A percentile compares a stretch with the other conserved stretches of the same genome.
Evolutionary conservation across 2,888 invertebrate species (phyloP).

Genomic region (Diarsia dahlii): DNA sequence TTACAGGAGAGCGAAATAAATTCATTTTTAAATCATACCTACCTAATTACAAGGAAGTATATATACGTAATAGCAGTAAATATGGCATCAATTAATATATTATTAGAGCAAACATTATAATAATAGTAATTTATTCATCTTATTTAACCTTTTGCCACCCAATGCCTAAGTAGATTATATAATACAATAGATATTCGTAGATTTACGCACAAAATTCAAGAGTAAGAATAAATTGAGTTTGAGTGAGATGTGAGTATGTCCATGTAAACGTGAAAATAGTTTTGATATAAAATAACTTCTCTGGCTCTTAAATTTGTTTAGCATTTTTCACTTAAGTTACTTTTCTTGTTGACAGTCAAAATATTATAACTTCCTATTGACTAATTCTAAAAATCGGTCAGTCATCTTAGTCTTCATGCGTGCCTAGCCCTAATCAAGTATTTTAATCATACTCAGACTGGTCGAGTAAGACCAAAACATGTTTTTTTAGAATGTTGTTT

Average conservation of each 20-base stretch:
- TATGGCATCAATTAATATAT: neutral
- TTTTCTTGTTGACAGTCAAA: neutral
- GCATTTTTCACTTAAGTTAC: constrained; percentile 4
- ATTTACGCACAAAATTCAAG: neutral
- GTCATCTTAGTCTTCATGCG: constrained; percentile 2
- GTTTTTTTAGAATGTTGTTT: constrained; percentile 15
- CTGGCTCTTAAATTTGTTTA: neutral
- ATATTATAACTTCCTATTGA: neutral
- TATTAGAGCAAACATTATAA: neutral
- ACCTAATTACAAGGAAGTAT: neutral
- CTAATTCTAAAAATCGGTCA: neutral
- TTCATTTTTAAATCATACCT: neutral
- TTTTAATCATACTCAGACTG: constrained; percentile 12
- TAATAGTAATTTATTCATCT: neutral
- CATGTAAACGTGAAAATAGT: neutral
- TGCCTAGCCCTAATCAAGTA: neutral
- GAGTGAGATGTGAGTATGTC: neutral
- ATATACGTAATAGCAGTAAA: neutral
- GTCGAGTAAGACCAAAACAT: neutral
- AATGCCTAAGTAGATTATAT: neutral
- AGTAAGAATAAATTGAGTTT: neutral
- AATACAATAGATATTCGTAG: neutral
- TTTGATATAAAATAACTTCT: neutral
- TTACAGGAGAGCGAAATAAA: neutral
- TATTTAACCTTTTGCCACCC: neutral